Evolutionary conservation across 2,113 vertebrate genomes (phyloP).

Genomic region (Erinaceus europaeus): DNA sequence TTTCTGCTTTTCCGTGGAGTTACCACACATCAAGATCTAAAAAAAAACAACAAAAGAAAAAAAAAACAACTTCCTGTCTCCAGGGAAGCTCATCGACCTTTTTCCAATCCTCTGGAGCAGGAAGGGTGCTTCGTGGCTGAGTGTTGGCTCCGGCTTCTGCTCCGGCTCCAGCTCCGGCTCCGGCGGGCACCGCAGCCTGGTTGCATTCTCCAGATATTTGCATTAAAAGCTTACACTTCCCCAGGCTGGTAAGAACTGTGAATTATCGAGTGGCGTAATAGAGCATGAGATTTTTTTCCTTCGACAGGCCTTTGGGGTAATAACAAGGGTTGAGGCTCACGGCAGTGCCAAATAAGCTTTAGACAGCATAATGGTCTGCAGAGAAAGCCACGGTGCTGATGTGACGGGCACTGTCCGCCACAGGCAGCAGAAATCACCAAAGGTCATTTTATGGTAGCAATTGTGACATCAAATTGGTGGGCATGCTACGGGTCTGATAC

Average conservation of each 20-base stretch:
- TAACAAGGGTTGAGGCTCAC: slow-evolving; percentile 88
- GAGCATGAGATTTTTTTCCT: slow-evolving; percentile 83
- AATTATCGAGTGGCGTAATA: slow-evolving; percentile 85
- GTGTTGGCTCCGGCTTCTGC: too few relatives aligned
- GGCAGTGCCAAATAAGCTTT: slow-evolving; percentile 88
- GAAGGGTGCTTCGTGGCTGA: too few relatives aligned
- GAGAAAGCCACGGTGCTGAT: slow-evolving; percentile 90
- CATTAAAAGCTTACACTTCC: slow-evolving; percentile 84
- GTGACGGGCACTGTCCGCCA: slow-evolving; percentile 89
- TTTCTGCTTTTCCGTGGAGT: slow-evolving; percentile 68
- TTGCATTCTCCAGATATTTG: too few relatives aligned
- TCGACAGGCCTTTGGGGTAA: slow-evolving; percentile 87
- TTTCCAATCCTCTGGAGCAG: background rate
- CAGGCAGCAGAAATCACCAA: slow-evolving; percentile 90
- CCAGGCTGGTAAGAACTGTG: slow-evolving; percentile 83
- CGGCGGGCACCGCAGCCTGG: too few relatives aligned
- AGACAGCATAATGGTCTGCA: slow-evolving; percentile 90
- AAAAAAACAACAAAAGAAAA: slow-evolving; percentile 6
- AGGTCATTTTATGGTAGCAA: slow-evolving; percentile 92
- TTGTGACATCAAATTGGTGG: slow-evolving; percentile 92
- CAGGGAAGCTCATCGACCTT: slow-evolving; percentile 62
- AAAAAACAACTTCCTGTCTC: background rate
- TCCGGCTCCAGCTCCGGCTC: too few relatives aligned
- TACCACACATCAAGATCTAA: slow-evolving; percentile 67
- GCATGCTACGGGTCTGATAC: slow-evolving; percentile 92